phyloP scores from a whole-genome alignment of 2,888 invertebrate genomes.

The Lepidocyrtoides sp. region DNA sequence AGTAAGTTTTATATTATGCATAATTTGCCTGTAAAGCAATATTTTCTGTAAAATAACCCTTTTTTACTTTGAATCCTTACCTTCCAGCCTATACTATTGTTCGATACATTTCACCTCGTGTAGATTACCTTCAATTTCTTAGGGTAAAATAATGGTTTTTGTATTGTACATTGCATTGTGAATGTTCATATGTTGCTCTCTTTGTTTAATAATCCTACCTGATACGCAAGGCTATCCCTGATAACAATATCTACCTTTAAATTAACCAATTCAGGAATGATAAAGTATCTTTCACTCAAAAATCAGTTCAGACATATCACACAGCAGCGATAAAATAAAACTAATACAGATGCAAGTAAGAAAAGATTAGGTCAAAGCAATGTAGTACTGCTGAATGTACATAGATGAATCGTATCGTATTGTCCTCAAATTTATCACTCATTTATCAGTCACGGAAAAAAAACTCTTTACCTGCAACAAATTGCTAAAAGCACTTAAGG shows the following conservation, averaged over 20 bases:
- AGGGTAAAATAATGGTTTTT: too few relatives aligned
- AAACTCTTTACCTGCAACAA: slow-evolving; percentile 35
- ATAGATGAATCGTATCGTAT: not conserved
- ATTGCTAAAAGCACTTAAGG: slow-evolving; percentile 53
- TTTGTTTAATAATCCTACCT: not conserved
- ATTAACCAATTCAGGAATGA: not conserved
- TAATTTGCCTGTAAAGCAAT: not conserved
- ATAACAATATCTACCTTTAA: not conserved
- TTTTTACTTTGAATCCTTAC: not conserved
- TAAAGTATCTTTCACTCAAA: not conserved
- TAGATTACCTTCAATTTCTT: not conserved
- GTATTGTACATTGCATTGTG: too few relatives aligned
- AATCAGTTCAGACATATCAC: not conserved
- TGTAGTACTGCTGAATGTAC: too few relatives aligned
- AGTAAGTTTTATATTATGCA: too few relatives aligned
- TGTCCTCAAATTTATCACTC: not conserved
- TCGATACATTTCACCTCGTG: too few relatives aligned
- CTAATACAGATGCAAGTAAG: too few relatives aligned
- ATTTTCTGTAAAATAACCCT: not conserved
- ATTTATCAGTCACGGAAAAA: slow-evolving; percentile 20
- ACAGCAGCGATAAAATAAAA: not conserved
- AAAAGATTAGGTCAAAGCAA: too few relatives aligned
- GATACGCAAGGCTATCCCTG: not conserved
- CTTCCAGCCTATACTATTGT: not conserved
- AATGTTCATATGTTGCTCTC: not conserved